Evolutionary conservation across 2,888 invertebrate species (phyloP).

Genomic region (Megastigmus dorsalis): DNA sequence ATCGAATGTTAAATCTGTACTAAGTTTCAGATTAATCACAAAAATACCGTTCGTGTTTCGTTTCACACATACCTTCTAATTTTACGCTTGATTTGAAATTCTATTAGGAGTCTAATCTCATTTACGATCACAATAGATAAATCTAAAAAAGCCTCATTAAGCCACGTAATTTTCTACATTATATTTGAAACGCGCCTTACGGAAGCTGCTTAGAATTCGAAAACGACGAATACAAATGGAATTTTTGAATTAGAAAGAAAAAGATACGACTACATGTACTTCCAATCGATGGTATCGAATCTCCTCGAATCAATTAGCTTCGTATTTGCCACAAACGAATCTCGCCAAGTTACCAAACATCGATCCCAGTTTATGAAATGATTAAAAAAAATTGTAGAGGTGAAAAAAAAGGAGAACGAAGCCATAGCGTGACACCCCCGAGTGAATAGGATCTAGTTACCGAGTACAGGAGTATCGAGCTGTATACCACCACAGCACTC

Average conservation of each 20-base stretch:
- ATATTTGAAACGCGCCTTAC: background rate
- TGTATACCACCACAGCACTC: too few relatives aligned
- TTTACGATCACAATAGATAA: constrained; percentile 30
- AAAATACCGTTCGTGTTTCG: constrained; percentile 20
- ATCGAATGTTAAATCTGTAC: background rate
- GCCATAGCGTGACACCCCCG: too few relatives aligned
- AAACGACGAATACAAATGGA: constrained; percentile 1
- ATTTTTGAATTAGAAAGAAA: too few relatives aligned
- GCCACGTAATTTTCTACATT: background rate
- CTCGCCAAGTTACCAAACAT: too few relatives aligned
- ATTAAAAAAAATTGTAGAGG: too few relatives aligned
- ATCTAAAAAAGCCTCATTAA: constrained; percentile 13
- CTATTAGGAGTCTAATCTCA: constrained; percentile 35
- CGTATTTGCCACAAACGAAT: too few relatives aligned
- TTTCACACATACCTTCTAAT: constrained; percentile 20
- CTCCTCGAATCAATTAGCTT: too few relatives aligned
- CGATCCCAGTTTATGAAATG: too few relatives aligned
- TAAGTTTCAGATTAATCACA: background rate
- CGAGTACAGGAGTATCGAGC: background rate
- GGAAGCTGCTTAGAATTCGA: background rate
- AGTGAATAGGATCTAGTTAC: constrained; percentile 26
- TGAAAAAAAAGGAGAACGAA: too few relatives aligned
- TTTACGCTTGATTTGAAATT: constrained; percentile 31
- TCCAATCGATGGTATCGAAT: too few relatives aligned
- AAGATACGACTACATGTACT: too few relatives aligned